Evolutionary conservation across 1,140 invertebrate genomes (phyloP), one percentile per base, ranked within the genome.

Genomic region (Hypsibius dujardini): DNA sequence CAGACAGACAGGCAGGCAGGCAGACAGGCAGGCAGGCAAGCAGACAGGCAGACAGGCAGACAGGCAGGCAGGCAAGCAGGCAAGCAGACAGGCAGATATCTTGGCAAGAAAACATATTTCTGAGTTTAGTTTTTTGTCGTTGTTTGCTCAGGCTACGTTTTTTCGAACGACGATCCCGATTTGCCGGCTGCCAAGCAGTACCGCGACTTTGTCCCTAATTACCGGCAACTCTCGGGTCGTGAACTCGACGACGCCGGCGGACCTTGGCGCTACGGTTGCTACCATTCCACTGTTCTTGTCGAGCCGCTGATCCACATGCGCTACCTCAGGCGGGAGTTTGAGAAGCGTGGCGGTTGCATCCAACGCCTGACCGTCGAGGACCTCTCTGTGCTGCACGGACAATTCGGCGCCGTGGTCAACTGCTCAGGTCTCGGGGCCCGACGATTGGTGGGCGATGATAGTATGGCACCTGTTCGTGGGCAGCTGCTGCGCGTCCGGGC

Each of bases 341-440:
- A 7, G 14, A 46, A 46, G 28, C 2, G 1, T 28, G 72, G 70
- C 28, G 70, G 71, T 40, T 69, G 2, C 12, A 71, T 71, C 70
- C 15, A 46, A 28, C 62, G 70, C n/a, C 28, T 42, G n/a, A 72
- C 46, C 42, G 2, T 71, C 50, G 45, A 47, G 7, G 1, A 7
- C 2, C 47, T 72, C 1, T 76, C 78, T 1, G 84, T 85, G 72
- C 28, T 76, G 42, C 69, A 50, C 0, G 75, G 80, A 1, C 79
- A 78, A 2, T 88, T 82, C 76, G 84, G 88, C 77, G 80, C 87
- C 1, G 79, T 90, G 47, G 81, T 90, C 46, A 89, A 90, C 77
- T 90, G 88, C 75, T 83, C 84, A 45, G 88, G 88, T 1, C 76
- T 89, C 0, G 82, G 82, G 7, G 82, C 87, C 2, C 77, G 78